Evolutionary conservation across 2,888 invertebrate species (phyloP), one percentile per base, ranked within the genome.

Genomic region (Amiota mariae): DNA sequence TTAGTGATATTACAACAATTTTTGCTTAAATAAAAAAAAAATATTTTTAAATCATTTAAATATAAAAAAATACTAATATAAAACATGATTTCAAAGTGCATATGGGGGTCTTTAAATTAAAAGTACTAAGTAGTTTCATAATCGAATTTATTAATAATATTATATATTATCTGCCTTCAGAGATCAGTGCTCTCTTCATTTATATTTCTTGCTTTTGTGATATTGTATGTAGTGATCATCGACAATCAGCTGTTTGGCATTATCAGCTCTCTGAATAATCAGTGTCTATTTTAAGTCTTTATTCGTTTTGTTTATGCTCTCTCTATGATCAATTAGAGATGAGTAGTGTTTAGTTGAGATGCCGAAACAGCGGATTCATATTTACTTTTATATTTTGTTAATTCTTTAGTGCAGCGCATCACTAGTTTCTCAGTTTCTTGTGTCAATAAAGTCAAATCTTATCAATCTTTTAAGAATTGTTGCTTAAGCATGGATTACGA

Each of bases 371-470:
- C 6, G 8, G 36, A 36, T 36, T 36, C 36, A 36, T 6, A 36
- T 36, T 6, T 36, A 36, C 36, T 36, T 6, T 36, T 36, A 2
- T 2, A 36, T 36, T 36, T 36, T 36, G 6, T 6, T 54, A 4
- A 24, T 24, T 54, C 54, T 12, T 54, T 54, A 54, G 54, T 8
- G 6, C 4, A n/a, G 54, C 12, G 10, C 54, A 54, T 12, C 54
- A n/a, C 12, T n/a, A 54, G 54, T 54, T n/a, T 12, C 54, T 54
- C 13, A 12, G 24, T 63, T 46, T 24, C 63, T 8, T 63, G 13
- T 36, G 63, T 63, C 63, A 63, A 24, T 46, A n/a, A 63, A 63
- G 63, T 63, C 63, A 63, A 24, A 46, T 46, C 46, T 63, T 63
- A 63, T 63, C 63, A 63, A 46, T 63, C 1, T n/a, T 36, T 63